Evolutionary conservation across 2,888 invertebrate genomes (phyloP).

Genomic region (Zonitis immaculata): DNA sequence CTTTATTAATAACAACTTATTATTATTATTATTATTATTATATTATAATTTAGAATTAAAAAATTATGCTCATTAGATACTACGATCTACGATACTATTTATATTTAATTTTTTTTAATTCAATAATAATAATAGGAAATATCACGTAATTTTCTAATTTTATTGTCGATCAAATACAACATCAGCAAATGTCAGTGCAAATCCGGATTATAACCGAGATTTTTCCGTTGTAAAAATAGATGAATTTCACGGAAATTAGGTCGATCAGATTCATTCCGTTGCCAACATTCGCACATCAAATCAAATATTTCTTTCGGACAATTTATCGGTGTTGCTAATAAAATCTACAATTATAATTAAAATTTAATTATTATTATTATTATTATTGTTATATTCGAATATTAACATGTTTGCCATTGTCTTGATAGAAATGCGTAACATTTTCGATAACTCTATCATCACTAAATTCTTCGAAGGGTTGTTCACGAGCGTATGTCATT

Average conservation of each 20-base stretch:
- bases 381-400: too few species aligned
- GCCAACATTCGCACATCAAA: conserved; percentile 84
- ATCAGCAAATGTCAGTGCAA: conserved; percentile 41
- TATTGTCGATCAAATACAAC: conserved; percentile 38
- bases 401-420: conserved; percentile 66
- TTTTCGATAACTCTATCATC: conserved; percentile 82
- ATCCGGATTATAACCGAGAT: conserved; percentile 54
- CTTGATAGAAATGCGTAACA: conserved; percentile 72
- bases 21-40: background rate
- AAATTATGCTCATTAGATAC: too few species aligned
- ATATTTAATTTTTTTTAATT: too few species aligned
- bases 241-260: conserved; percentile 82
- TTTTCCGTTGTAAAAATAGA: conserved; percentile 75
- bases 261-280: conserved; percentile 68
- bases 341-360: conserved; percentile 49
- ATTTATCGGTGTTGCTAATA: conserved; percentile 66
- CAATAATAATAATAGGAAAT: conserved; percentile 20
- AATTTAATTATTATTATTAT: conserved; percentile 3
- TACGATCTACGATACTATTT: too few species aligned
- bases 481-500: conserved; percentile 74
- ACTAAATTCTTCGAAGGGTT: conserved; percentile 73
- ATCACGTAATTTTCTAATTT: conserved; percentile 38
- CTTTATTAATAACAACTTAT: background rate
- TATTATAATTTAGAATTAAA: conserved; percentile 1
- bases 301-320: conserved; percentile 83